Percentiles rank a stretch among this genome's conserved stretches.
Evolutionary conservation across 2,113 vertebrate genomes (phyloP).

Genomic region (Rhinichthys klamathensis): DNA sequence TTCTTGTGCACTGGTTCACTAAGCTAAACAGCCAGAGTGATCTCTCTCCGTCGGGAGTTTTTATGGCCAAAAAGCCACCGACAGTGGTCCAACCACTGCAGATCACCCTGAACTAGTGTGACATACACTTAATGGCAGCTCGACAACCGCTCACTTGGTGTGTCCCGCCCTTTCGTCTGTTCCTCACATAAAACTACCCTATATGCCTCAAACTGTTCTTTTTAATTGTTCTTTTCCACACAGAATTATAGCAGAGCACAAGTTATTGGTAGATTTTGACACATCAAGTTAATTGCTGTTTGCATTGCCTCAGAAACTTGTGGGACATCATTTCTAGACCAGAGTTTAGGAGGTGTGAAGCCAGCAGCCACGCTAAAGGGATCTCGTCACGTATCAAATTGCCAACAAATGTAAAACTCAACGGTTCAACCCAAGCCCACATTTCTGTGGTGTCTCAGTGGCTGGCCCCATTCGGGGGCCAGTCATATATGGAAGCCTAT

Average conservation of each 20-base stretch:
- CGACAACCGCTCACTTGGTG: too few relatives aligned
- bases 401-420: slow-evolving; percentile 71
- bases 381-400: slow-evolving; percentile 62
- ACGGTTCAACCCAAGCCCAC: slow-evolving; percentile 47
- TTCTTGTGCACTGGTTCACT: not conserved
- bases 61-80: not conserved
- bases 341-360: slow-evolving; percentile 64
- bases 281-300: slow-evolving; percentile 66
- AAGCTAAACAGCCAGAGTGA: not conserved
- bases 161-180: not conserved
- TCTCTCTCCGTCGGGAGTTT: not conserved
- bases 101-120: not conserved
- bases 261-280: not conserved
- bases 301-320: slow-evolving; percentile 64
- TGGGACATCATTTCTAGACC: slow-evolving; percentile 69
- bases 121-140: not conserved
- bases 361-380: slow-evolving; percentile 44
- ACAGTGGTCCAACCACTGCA: too few relatives aligned
- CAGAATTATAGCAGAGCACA: not conserved
- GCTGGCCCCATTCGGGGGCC: slow-evolving; percentile 58
- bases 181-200: not conserved
- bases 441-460: slow-evolving; percentile 44
- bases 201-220: not conserved
- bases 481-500: slow-evolving; percentile 66
- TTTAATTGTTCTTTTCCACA: not conserved